Evolutionary conservation across 2,888 invertebrate genomes (phyloP).

Genomic region (Nematopogon swammerdamellus): DNA sequence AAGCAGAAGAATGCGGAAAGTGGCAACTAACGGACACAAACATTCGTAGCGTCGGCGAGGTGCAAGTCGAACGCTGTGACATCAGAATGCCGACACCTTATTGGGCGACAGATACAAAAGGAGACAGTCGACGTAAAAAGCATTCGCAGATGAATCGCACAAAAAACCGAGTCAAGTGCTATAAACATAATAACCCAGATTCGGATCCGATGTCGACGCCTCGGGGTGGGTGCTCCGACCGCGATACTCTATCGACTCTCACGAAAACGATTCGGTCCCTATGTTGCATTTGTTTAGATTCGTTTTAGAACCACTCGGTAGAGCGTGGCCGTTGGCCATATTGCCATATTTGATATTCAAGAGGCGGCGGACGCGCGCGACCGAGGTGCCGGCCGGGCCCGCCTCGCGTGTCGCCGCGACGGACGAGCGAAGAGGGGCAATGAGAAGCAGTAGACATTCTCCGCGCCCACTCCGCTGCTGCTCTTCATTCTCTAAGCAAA

Average conservation of each 20-base stretch:
- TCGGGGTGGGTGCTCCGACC: slow-evolving; percentile 13
- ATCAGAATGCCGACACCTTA: slow-evolving; percentile 26
- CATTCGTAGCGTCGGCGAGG: too few species aligned
- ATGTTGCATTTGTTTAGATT: not conserved
- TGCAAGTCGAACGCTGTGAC: too few species aligned
- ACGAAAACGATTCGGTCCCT: slow-evolving; percentile 28
- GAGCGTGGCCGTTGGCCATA: slow-evolving; percentile 25
- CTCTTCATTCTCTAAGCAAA: not conserved
- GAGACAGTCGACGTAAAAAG: slow-evolving; percentile 49
- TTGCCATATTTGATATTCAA: slow-evolving; percentile 50
- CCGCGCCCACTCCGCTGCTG: not conserved
- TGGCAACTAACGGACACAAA: too few species aligned
- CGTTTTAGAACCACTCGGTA: not conserved
- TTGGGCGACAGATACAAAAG: slow-evolving; percentile 48
- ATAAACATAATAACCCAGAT: slow-evolving; percentile 52
- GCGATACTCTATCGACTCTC: not conserved
- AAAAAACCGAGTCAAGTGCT: slow-evolving; percentile 39
- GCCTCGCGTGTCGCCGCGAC: not conserved
- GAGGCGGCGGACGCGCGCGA: slow-evolving; percentile 31
- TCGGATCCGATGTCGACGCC: slow-evolving; percentile 34
- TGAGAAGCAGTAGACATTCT: not conserved
- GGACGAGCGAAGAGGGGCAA: not conserved
- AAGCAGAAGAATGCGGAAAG: too few species aligned
- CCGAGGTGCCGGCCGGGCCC: slow-evolving; percentile 8
- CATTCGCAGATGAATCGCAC: slow-evolving; percentile 30